These are phyloP conservation scores for Dinoponera quadriceps DNA, from an alignment of 1,140 invertebrate species.

Conservation along the genomic window DNA sequence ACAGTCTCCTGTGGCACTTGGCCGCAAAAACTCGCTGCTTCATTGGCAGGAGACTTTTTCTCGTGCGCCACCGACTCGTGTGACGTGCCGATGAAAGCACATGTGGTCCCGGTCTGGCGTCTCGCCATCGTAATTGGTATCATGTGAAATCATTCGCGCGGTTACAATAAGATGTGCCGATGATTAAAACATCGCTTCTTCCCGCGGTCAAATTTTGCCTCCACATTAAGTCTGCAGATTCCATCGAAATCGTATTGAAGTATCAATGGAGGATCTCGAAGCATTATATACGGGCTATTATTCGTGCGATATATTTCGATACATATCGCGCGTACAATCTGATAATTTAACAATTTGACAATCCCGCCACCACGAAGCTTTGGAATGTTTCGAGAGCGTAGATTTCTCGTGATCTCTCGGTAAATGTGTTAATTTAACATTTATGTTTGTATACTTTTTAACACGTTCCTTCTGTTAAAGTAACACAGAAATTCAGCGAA, in stretches of 20 bases:
- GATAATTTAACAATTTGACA: no score
- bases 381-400: no score
- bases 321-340: no score
- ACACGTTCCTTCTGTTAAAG: no score
- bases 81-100: neutral
- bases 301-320: no score
- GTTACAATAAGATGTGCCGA: constrained; percentile 1
- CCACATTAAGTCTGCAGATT: neutral
- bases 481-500: no score
- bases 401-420: no score
- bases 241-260: neutral
- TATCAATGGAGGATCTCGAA: neutral
- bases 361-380: no score
- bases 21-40: constrained; percentile 12
- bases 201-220: neutral
- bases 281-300: no score
- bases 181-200: neutral
- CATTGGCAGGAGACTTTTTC: constrained; percentile 22
- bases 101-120: constrained; percentile 20
- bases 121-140: constrained; percentile 42
- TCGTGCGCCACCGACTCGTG: neutral
- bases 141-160: constrained; percentile 19
- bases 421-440: no score
- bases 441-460: no score
- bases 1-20: neutral